Percentiles rank a stretch among this genome's conserved stretches.
Evolutionary conservation across 2,888 invertebrate species (phyloP).

Genomic region (Synergus japonicus): DNA sequence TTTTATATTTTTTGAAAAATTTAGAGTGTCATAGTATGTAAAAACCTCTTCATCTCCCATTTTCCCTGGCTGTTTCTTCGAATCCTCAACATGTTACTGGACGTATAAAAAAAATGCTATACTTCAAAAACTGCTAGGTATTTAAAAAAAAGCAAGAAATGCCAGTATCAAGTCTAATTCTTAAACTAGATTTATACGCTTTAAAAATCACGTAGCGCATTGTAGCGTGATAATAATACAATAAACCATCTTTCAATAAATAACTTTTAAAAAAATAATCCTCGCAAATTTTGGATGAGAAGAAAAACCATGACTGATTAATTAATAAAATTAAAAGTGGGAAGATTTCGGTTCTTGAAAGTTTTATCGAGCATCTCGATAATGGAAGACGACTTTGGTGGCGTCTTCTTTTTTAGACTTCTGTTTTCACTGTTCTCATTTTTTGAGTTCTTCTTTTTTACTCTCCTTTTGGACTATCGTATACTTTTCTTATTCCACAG

Average conservation of each 20-base stretch:
- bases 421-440: not conserved
- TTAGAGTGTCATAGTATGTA: not conserved
- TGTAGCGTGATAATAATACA: not conserved
- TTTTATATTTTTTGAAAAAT: not conserved
- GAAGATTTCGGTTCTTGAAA: not conserved
- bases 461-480: conserved; percentile 2
- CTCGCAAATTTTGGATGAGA: not conserved
- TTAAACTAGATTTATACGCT: conserved; percentile 12
- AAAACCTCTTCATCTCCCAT: conserved; percentile 9
- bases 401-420: not conserved
- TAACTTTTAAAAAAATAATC: conserved; percentile 2
- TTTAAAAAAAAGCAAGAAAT: not conserved
- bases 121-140: not conserved
- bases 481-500: not conserved
- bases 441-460: not conserved
- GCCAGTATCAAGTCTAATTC: not conserved
- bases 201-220: not conserved
- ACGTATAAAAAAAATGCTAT: not conserved
- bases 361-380: not conserved
- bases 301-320: not conserved
- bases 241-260: conserved; percentile 35
- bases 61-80: not conserved
- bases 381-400: conserved; percentile 27
- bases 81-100: not conserved
- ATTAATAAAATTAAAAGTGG: not conserved